These are phyloP conservation scores for Nyleta sp. DNA, from an alignment of 2,888 invertebrate species.

Conservation along the genomic window DNA sequence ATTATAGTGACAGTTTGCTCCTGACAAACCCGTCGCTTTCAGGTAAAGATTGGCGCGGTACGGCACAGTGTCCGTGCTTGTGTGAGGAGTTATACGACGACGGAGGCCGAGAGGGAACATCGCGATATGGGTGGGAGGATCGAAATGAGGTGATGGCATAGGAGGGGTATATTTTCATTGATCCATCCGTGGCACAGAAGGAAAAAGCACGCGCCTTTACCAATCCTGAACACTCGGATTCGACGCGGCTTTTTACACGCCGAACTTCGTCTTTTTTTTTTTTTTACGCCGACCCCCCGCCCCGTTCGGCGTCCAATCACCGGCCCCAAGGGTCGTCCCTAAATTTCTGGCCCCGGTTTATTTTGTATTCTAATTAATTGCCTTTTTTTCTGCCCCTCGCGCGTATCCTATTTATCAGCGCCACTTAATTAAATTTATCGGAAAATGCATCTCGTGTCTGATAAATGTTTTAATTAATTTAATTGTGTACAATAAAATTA, in stretches of 20 bases:
- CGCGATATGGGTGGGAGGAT: slow-evolving; percentile 66
- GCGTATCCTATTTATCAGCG: too few species aligned
- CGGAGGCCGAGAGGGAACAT: slow-evolving; percentile 58
- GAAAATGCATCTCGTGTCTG: too few species aligned
- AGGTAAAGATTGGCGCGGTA: slow-evolving; percentile 75
- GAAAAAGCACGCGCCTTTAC: slow-evolving; percentile 70
- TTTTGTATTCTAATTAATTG: too few species aligned
- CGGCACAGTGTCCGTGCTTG: slow-evolving; percentile 71
- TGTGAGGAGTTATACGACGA: slow-evolving; percentile 54
- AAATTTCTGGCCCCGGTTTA: too few species aligned
- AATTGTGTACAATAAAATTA: too few species aligned
- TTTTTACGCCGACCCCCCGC: too few species aligned
- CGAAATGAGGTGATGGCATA: slow-evolving; percentile 66
- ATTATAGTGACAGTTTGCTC: slow-evolving; percentile 54
- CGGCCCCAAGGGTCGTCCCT: too few species aligned
- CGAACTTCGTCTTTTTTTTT: slow-evolving; percentile 29
- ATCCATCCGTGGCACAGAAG: slow-evolving; percentile 78
- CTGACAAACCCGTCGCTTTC: slow-evolving; percentile 71
- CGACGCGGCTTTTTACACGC: slow-evolving; percentile 31
- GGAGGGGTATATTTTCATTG: slow-evolving; percentile 80
- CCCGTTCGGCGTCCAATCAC: too few species aligned
- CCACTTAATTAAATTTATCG: too few species aligned
- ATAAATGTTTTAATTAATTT: too few species aligned
- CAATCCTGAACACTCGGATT: slow-evolving; percentile 68
- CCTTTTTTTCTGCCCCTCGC: too few species aligned